Evolutionary conservation across 2,113 vertebrate genomes (phyloP), one percentile per base, ranked within the genome.

Genomic region (Nannospalax galili): DNA sequence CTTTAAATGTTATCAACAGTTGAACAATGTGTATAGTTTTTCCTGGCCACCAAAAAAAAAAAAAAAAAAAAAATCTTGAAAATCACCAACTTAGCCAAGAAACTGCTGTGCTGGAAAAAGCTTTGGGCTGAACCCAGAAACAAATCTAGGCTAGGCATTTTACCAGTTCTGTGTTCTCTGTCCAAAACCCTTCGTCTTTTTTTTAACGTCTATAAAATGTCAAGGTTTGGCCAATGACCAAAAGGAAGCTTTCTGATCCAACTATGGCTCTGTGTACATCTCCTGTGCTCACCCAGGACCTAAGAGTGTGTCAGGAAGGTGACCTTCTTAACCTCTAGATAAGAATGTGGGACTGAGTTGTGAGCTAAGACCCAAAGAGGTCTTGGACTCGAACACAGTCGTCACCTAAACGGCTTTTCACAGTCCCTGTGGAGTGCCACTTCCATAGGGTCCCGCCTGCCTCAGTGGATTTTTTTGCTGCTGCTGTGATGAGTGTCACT

Each of bases 21-120:
- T 79, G 81, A 95, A 56, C 82, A 62, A 72, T 42, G 16, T 32
- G 20, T 75, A 42, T 58, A 89, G n/a, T 48, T 69, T 42, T 67
- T 95, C 62, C 37, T 87, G 69, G 10, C 40, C 26, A 48, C 42
- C 35, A 62, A 75, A 87, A n/a, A n/a, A n/a, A n/a, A n/a, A n/a
- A n/a, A n/a, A n/a, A n/a, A n/a, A n/a, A n/a, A 78, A n/a, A 52
- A 73, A 88, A 40, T 74, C 28, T 94, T 85, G 62, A 60, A 91
- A 90, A 40, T 84, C n/a, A n/a, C n/a, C n/a, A n/a, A n/a, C n/a
- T n/a, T n/a, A n/a, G n/a, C n/a, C 7, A 32, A 72, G 11, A 85
- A 85, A 65, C 5, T 32, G 73, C 84, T n/a, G 4, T 88, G 24
- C 52, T 52, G 1, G 65, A 78, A 90, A 88, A 85, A 91, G 52